Evolutionary conservation across 2,888 invertebrate species (phyloP), one percentile per base, ranked within the genome.

Genomic region (Ganaspis brasiliensis): DNA sequence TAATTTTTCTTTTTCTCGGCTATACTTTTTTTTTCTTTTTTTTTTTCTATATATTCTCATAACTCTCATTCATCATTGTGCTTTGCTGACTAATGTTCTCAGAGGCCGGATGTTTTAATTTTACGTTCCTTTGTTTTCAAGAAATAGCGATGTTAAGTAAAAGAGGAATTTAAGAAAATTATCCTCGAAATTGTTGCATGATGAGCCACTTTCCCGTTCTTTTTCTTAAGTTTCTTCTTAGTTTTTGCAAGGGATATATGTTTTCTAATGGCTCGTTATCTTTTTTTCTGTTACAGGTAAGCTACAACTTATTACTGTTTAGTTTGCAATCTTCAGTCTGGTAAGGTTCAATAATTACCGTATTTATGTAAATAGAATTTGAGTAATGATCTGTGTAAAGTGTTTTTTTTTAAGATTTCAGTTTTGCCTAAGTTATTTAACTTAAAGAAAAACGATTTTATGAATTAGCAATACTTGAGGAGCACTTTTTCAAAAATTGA

Each of bases 121-220:
- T 67, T 67, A 67, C 21, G 67, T 67, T 67, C 67, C 67, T 67
- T 67, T 67, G 67, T 67, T 67, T 67, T 67, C 67, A 45, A 37
- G 37, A n/a, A 45, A 45, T 67, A 40, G 24, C n/a, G 24, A 40
- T 67, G 40, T 67, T 67, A 67, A 45, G 45, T 67, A 67, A 67
- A 67, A 45, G 67, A 67, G 63, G 67, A 67, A 67, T 45, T 45
- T 67, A 45, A 45, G 45, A 40, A n/a, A 67, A 45, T 24, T 24
- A 67, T 67, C 1, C 45, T 67, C n/a, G 45, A 67, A 45, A 67
- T 45, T 67, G 21, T 24, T 45, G 21, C 9, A 40, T 16, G 59
- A 31, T 52, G 52, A 52, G 52, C 52, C n/a, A 52, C 16, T 52
- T 52, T 52, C 52, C 52, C 19, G 52, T 52, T 16, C 19, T 19